A percentile compares a stretch with the other conserved stretches of the same genome.
These are phyloP conservation scores for Fistularia commersonii DNA, from an alignment of 2,797 vertebrate genomes.

Conservation along the genomic window DNA sequence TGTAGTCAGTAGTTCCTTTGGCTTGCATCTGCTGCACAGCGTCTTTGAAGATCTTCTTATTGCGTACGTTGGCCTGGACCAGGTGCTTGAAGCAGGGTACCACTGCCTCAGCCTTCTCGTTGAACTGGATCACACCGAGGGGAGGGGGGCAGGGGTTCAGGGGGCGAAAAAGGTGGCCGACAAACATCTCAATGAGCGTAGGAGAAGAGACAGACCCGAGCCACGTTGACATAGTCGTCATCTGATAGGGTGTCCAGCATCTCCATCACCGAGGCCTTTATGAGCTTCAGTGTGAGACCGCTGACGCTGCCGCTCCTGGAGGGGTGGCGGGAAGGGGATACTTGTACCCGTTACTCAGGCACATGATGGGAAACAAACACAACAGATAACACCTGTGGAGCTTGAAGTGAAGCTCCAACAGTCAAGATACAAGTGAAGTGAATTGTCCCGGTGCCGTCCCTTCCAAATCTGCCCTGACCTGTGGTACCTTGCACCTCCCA, in stretches of 20 bases:
- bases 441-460: no score
- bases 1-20: constrained; percentile 97
- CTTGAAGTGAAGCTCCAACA: no score
- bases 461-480: no score
- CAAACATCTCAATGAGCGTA: constrained; percentile 1
- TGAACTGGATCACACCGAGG: constrained; percentile 79
- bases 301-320: constrained; percentile 95
- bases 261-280: constrained; percentile 95
- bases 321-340: not conserved
- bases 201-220: constrained; percentile 79
- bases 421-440: no score
- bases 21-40: constrained; percentile 94
- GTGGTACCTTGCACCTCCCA: no score
- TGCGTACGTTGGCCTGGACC: constrained; percentile 96
- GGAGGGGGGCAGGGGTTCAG: not conserved
- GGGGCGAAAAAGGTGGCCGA: no score
- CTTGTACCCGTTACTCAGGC: no score
- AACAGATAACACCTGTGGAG: no score
- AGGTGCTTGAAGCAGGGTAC: constrained; percentile 96
- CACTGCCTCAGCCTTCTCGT: constrained; percentile 93
- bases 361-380: no score
- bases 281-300: constrained; percentile 94
- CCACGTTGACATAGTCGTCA: constrained; percentile 95
- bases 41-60: constrained; percentile 98
- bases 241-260: constrained; percentile 97